Percentiles rank a stretch among this genome's conserved stretches.
Conservation (phyloP, 2,113 vertebrate species). For the Gallinago paraguaiae region DNA sequence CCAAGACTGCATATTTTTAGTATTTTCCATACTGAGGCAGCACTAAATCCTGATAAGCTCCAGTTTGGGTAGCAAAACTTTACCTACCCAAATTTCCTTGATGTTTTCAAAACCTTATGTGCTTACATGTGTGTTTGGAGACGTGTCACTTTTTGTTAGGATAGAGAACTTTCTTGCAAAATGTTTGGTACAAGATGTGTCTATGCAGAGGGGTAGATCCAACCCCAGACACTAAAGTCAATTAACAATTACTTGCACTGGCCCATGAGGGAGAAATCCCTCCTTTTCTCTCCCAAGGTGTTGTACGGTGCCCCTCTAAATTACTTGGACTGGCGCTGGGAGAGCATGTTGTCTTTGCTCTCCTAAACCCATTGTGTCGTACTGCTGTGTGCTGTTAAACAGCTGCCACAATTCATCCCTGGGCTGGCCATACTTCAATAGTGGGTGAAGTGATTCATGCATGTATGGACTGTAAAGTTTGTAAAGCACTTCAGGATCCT, state of each 20-base stretch:
- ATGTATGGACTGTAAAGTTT: constrained; percentile 65
- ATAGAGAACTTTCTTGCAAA: neutral
- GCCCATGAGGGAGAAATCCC: neutral
- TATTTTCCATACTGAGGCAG: neutral
- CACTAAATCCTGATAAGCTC: neutral
- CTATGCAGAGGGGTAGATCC: neutral
- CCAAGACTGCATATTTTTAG: neutral
- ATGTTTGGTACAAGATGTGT: neutral
- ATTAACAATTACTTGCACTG: neutral
- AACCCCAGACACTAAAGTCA: neutral
- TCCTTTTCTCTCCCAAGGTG: constrained; percentile 35
- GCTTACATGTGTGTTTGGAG: neutral
- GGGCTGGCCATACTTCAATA: constrained; percentile 61
- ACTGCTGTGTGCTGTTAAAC: constrained; percentile 62
- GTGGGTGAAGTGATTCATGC: constrained; percentile 67
- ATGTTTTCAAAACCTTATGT: neutral
- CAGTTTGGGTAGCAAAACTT: neutral
- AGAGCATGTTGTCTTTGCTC: constrained; percentile 45
- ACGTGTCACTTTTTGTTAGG: neutral
- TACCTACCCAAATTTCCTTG: neutral
- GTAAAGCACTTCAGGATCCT: constrained; percentile 66
- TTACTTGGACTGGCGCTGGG: constrained; percentile 34
- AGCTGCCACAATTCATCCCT: constrained; percentile 66
- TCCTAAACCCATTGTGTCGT: constrained; percentile 50
- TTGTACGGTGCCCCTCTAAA: constrained; percentile 31